phyloP scores from a whole-genome alignment of 1,140 invertebrate species.

The Drosophila trapezifrons region DNA sequence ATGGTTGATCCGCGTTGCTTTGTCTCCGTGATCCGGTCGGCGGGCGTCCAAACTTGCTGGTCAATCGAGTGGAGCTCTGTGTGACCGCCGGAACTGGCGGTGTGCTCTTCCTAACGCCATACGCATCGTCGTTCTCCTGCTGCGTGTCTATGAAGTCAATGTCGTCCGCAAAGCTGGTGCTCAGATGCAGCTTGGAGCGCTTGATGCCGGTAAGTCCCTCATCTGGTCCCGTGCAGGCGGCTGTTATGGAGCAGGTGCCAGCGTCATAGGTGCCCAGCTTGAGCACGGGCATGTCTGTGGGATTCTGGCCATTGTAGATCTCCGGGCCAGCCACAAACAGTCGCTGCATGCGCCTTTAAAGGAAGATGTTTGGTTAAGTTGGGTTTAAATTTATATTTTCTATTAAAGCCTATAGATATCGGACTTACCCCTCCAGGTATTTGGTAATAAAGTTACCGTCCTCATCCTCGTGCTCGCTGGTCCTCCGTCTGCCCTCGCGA shows the following conservation, averaged over 20 bases:
- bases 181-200: slow-evolving; percentile 87
- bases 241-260: slow-evolving; percentile 86
- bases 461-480: slow-evolving; percentile 83
- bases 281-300: slow-evolving; percentile 87
- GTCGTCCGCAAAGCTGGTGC: slow-evolving; percentile 87
- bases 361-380: neutral
- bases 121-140: slow-evolving; percentile 86
- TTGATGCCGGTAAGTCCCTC: slow-evolving; percentile 91
- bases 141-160: slow-evolving; percentile 91
- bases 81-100: slow-evolving; percentile 14
- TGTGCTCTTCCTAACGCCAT: slow-evolving; percentile 83
- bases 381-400: neutral
- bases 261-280: slow-evolving; percentile 85
- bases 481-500: slow-evolving; percentile 81
- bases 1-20: slow-evolving; percentile 64
- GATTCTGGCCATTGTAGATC: slow-evolving; percentile 88
- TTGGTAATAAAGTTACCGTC: slow-evolving; percentile 89
- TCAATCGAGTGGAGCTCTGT: slow-evolving; percentile 54
- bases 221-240: slow-evolving; percentile 90
- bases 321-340: slow-evolving; percentile 84
- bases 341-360: slow-evolving; percentile 70
- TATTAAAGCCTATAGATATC: neutral
- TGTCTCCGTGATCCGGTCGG: slow-evolving; percentile 40
- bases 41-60: slow-evolving; percentile 63
- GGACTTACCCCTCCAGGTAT: slow-evolving; percentile 89